Conservation (phyloP, 2,113 vertebrate genomes). For the Anseranas semipalmata region DNA sequence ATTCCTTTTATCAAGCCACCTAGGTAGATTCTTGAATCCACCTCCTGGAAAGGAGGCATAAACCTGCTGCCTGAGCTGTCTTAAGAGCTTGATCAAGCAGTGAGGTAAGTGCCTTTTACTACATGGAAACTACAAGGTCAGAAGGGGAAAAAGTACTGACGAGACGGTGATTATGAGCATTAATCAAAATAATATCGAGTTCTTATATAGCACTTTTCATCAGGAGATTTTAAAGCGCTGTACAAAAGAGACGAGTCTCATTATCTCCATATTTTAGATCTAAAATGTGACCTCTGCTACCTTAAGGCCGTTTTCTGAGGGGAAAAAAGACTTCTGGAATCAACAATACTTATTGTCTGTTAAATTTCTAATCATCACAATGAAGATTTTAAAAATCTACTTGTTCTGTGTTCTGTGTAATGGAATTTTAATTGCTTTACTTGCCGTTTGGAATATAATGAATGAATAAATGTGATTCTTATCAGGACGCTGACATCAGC, state of each 20-base stretch:
- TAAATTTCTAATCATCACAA: not conserved
- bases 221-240: conserved; percentile 52
- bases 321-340: not conserved
- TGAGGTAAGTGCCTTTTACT: conserved; percentile 68
- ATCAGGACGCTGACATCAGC: not conserved
- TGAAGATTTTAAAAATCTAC: not conserved
- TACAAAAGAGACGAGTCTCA: conserved; percentile 47
- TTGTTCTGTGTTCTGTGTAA: not conserved
- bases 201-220: conserved; percentile 65
- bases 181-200: conserved; percentile 64
- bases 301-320: not conserved
- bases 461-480: conserved; percentile 1
- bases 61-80: conserved; percentile 59
- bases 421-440: conserved; percentile 41
- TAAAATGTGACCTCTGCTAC: conserved; percentile 31
- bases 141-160: conserved; percentile 65
- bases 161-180: conserved; percentile 63
- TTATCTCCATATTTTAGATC: conserved; percentile 56
- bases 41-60: conserved; percentile 52
- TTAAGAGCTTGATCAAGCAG: conserved; percentile 71
- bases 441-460: not conserved
- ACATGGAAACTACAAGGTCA: conserved; percentile 63
- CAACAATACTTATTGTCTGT: not conserved
- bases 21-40: conserved; percentile 62
- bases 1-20: conserved; percentile 37